phyloP scores from a whole-genome alignment of 2,113 vertebrate species.

The Trinectes maculatus region DNA sequence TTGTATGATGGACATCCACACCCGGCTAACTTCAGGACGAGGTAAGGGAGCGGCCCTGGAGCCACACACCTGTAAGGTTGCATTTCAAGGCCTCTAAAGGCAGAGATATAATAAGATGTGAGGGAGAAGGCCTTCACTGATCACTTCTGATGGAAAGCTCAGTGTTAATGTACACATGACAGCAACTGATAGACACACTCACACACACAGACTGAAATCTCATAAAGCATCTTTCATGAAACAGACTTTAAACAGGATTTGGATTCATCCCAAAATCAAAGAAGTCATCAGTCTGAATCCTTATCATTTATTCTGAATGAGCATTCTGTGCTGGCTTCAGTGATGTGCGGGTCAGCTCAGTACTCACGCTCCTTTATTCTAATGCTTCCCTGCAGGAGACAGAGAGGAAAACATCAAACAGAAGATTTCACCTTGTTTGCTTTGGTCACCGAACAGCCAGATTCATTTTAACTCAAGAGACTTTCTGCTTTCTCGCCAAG shows the following conservation, averaged over 20 bases:
- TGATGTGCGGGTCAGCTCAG: slow-evolving; percentile 39
- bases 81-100: slow-evolving; percentile 38
- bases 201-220: not conserved
- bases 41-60: slow-evolving; percentile 79
- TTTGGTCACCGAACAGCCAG: slow-evolving; percentile 37
- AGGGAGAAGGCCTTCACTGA: slow-evolving; percentile 34
- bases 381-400: slow-evolving; percentile 39
- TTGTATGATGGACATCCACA: slow-evolving; percentile 97
- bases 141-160: slow-evolving; percentile 34
- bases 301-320: slow-evolving; percentile 21
- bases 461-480: slow-evolving; percentile 27
- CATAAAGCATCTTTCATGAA: not conserved
- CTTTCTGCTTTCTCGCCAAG: slow-evolving; percentile 29
- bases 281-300: not conserved
- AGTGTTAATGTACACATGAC: slow-evolving; percentile 55
- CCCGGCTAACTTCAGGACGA: slow-evolving; percentile 95
- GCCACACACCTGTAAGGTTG: slow-evolving; percentile 34
- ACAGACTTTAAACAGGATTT: not conserved
- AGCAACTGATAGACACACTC: slow-evolving; percentile 13
- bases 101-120: slow-evolving; percentile 21
- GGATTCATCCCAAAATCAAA: slow-evolving; percentile 12
- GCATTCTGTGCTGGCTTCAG: slow-evolving; percentile 18
- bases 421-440: slow-evolving; percentile 38
- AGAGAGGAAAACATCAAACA: slow-evolving; percentile 35
- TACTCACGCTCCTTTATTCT: slow-evolving; percentile 27